These are phyloP conservation scores for Hylaeus anthracinus DNA, from an alignment of 1,140 invertebrate genomes.

Conservation along the genomic window DNA sequence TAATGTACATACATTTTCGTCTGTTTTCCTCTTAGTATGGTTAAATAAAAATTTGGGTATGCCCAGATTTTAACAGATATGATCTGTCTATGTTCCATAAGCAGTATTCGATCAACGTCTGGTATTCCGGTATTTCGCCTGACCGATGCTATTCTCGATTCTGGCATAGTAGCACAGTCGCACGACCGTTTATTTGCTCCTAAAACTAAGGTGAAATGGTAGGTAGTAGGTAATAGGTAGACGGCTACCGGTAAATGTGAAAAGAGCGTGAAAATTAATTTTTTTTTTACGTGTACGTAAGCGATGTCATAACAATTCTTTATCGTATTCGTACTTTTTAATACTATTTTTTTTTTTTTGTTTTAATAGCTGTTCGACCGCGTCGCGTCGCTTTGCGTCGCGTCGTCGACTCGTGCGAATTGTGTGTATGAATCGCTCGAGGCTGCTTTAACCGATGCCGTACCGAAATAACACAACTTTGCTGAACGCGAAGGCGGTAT, in stretches of 20 bases:
- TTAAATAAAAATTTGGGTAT: too few species aligned
- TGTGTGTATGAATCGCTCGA: neutral
- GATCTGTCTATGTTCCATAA: neutral
- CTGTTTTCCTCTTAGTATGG: too few species aligned
- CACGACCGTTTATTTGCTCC: conserved; percentile 11
- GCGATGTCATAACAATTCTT: neutral
- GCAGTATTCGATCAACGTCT: conserved; percentile 22
- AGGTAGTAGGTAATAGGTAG: neutral
- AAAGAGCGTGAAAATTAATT: neutral
- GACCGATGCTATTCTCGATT: conserved; percentile 58
- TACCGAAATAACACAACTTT: conserved; percentile 64
- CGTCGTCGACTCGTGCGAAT: conserved; percentile 8
- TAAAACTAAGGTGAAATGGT: neutral
- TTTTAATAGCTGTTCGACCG: neutral
- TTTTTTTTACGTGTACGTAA: neutral
- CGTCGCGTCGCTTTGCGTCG: neutral
- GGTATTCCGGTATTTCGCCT: conserved; percentile 45
- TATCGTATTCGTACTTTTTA: neutral
- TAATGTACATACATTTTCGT: too few species aligned
- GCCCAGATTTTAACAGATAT: neutral
- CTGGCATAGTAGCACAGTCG: conserved; percentile 49
- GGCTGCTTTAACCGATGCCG: conserved; percentile 12
- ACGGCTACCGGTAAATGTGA: neutral
- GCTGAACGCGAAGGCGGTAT: conserved; percentile 54
- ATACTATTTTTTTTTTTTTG: too few species aligned